phyloP scores from a whole-genome alignment of 2,888 invertebrate genomes.

The Lydus trimaculatus region DNA sequence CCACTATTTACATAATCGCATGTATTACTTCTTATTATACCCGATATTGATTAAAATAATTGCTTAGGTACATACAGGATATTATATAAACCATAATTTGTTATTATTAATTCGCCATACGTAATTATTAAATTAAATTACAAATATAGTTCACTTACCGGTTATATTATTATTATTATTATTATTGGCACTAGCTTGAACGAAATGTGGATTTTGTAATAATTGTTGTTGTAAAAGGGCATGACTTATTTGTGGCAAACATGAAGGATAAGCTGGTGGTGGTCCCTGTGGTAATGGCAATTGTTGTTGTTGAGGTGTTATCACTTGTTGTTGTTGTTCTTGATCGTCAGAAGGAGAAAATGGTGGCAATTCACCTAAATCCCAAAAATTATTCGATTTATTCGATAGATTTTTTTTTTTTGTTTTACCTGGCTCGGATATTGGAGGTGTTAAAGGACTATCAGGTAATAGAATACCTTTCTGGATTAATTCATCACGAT shows the following conservation, averaged over 20 bases:
- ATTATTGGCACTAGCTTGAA: constrained; percentile 61
- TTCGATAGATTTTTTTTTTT: not conserved
- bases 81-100: not conserved
- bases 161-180: constrained; percentile 63
- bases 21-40: not conserved
- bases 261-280: constrained; percentile 54
- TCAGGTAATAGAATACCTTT: constrained; percentile 94
- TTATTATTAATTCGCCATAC: not conserved
- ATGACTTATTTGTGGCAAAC: constrained; percentile 56
- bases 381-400: no score
- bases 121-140: no score
- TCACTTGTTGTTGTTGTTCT: constrained; percentile 43
- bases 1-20: not conserved
- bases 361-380: constrained; percentile 63
- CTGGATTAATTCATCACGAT: constrained; percentile 95
- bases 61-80: not conserved
- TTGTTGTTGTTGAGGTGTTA: constrained; percentile 39
- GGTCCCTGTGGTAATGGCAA: constrained; percentile 58
- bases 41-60: not conserved
- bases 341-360: constrained; percentile 44
- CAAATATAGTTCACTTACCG: constrained; percentile 59
- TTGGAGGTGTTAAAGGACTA: constrained; percentile 82
- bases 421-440: constrained; percentile 81
- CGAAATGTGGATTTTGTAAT: constrained; percentile 64
- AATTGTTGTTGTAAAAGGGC: constrained; percentile 65